Base-by-base conservation (phyloP, 53 echinoderm and acorn worm species). In the Astropecten irregularis region DNA sequence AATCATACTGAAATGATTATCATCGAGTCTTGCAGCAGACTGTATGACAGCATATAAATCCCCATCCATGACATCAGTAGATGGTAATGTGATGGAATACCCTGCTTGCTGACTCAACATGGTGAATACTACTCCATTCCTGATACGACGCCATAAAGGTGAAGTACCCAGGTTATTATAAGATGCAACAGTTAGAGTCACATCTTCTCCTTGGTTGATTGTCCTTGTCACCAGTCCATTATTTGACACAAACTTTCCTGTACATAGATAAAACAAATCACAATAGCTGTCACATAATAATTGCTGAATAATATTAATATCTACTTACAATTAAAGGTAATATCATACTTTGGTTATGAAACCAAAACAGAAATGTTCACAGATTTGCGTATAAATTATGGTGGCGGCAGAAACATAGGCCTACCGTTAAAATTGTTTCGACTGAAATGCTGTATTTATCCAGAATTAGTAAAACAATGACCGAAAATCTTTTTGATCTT, bases 161-260 rank as follows among this genome's bases (percentile, higher is more conserved):
- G 15, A 0, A 14, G 6, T 22, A 2, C n/a, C 38, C 7, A 0
- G 9, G 38, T 1, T n/a, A 68, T 23, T 18, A 15, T 33, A 16
- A 9, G 34, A 34, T 20, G 20, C 35, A 0, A 83, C 69, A 1
- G 57, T 44, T 2, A 83, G 69, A 38, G 53, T 57, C 6, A 69
- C 54, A 36, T 18, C 40, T 28, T 90, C 90, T 34, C 72, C 81
- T 18, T 13, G 50, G 52, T 86, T 86, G 71, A 79, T 40, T 23
- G 82, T 90, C 16, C 69, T 46, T 30, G 90, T 90, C 19, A 85
- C 79, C 32, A 62, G 42, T 9, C 85, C 90, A 53, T 71, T 40
- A 22, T 18, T 21, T 40, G 90, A 48, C 46, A 85, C 53, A 66
- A 90, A 86, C 36, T 20, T 32, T 61, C 90, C 90, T 90, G 57